Percentiles rank a stretch among this genome's conserved stretches.
Evolutionary conservation across 2,888 invertebrate species (phyloP).

Genomic region (Cheilosia vernalis): DNA sequence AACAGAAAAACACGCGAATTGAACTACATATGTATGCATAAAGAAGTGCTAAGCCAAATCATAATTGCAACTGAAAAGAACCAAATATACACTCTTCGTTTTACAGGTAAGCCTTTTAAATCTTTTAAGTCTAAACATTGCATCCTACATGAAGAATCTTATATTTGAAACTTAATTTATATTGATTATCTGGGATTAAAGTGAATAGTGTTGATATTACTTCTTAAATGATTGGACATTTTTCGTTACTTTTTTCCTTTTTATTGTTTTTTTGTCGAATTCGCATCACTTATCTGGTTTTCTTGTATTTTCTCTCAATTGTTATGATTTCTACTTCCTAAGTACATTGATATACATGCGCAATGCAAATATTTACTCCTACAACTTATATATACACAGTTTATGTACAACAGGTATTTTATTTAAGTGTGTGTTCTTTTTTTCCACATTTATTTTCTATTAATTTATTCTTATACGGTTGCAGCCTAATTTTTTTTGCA

Average conservation of each 20-base stretch:
- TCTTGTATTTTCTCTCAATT: not conserved
- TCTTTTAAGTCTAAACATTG: not conserved
- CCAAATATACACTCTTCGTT: too few relatives aligned
- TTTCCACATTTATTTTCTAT: conserved; percentile 17
- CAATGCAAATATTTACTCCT: conserved; percentile 26
- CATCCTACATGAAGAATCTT: not conserved
- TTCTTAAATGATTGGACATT: conserved; percentile 56
- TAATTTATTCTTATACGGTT: conserved; percentile 6
- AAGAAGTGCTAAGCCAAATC: too few relatives aligned
- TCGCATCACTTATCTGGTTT: conserved; percentile 8
- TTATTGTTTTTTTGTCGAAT: conserved; percentile 29
- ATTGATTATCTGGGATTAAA: conserved; percentile 22
- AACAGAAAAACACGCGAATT: too few relatives aligned
- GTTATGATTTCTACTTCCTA: conserved; percentile 36
- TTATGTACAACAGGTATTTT: conserved; percentile 67
- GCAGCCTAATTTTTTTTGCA: conserved; percentile 36
- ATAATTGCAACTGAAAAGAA: too few relatives aligned
- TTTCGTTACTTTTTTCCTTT: conserved; percentile 21
- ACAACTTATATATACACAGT: conserved; percentile 61
- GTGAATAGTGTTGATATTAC: conserved; percentile 10
- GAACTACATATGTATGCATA: too few relatives aligned
- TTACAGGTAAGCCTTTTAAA: too few relatives aligned
- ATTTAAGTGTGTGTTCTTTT: conserved; percentile 3
- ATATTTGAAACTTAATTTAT: not conserved
- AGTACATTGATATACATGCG: conserved; percentile 54